Percentiles rank a stretch among this genome's conserved stretches.
Evolutionary conservation across 2,888 invertebrate genomes (phyloP).

Genomic region (Eilema sororculum): DNA sequence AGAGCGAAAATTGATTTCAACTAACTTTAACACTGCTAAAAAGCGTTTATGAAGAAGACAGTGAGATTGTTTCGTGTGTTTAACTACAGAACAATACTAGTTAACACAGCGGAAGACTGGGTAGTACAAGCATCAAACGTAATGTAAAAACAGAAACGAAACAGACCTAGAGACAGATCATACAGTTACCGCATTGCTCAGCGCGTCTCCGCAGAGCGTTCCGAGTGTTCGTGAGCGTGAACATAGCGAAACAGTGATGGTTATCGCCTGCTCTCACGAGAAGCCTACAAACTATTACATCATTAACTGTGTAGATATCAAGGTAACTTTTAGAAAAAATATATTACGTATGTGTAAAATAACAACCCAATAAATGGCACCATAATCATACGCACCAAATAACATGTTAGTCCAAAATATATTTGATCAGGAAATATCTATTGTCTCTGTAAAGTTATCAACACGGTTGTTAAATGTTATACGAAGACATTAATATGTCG

Average conservation of each 20-base stretch:
- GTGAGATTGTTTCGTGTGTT: not conserved
- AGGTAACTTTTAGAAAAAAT: slow-evolving; percentile 77
- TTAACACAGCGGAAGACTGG: slow-evolving; percentile 29
- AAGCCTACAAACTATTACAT: slow-evolving; percentile 51
- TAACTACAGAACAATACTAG: not conserved
- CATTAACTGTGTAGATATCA: slow-evolving; percentile 59
- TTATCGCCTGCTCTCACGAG: slow-evolving; percentile 31
- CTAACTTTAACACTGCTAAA: not conserved
- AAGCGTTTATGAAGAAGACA: slow-evolving; percentile 6
- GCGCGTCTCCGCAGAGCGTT: not conserved
- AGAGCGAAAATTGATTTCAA: not conserved
- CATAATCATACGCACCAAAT: slow-evolving; percentile 78
- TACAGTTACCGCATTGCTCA: slow-evolving; percentile 55
- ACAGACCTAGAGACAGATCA: slow-evolving; percentile 39
- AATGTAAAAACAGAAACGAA: slow-evolving; percentile 39
- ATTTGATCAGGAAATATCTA: slow-evolving; percentile 41
- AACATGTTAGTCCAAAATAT: slow-evolving; percentile 62
- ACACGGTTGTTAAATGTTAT: slow-evolving; percentile 17
- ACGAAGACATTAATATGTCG: slow-evolving; percentile 12
- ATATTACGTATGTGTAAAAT: slow-evolving; percentile 74
- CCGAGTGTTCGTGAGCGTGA: slow-evolving; percentile 2
- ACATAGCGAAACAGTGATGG: not conserved
- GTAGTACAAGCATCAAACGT: slow-evolving; percentile 51
- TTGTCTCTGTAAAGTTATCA: slow-evolving; percentile 34
- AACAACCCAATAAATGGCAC: slow-evolving; percentile 85